These are phyloP conservation scores for Cheilosia grossa DNA, from an alignment of 2,888 invertebrate species.

Conservation along the genomic window DNA sequence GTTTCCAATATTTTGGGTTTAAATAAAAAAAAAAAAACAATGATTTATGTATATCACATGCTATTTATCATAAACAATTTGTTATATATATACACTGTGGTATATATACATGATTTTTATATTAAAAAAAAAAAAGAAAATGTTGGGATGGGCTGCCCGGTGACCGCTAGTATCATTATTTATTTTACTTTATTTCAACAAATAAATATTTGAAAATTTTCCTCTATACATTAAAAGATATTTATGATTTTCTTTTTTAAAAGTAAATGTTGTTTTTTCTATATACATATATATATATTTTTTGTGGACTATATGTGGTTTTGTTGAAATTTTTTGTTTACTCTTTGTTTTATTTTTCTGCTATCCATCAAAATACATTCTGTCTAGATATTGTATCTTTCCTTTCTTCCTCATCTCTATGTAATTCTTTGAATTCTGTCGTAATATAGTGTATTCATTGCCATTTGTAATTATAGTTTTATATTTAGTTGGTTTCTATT, in stretches of 20 bases:
- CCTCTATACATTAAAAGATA: conserved; percentile 75
- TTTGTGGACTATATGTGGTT: conserved; percentile 71
- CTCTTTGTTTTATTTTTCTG: conserved; percentile 53
- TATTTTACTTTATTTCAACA: conserved; percentile 77
- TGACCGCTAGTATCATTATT: conserved; percentile 83
- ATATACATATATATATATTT: conserved; percentile 60
- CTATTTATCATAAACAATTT: conserved; percentile 77
- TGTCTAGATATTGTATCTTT: conserved; percentile 63
- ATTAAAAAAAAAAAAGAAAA: conserved; percentile 79
- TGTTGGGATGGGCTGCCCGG: conserved; percentile 84
- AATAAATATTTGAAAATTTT: conserved; percentile 79
- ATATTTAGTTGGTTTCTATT: conserved; percentile 22
- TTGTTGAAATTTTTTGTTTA: conserved; percentile 22
- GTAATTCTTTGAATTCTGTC: conserved; percentile 61
- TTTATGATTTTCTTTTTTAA: conserved; percentile 57
- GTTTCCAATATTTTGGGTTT: conserved; percentile 69
- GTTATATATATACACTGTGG: conserved; percentile 78
- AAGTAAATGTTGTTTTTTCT: conserved; percentile 70
- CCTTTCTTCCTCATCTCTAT: conserved; percentile 64
- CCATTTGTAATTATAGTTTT: conserved; percentile 53
- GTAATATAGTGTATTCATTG: conserved; percentile 67
- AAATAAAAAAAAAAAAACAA: conserved; percentile 70
- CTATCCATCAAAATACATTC: conserved; percentile 62
- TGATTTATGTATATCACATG: conserved; percentile 77
- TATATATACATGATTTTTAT: conserved; percentile 75